Conservation (phyloP, 2,888 invertebrate species). For the Erebia aethiops region DNA sequence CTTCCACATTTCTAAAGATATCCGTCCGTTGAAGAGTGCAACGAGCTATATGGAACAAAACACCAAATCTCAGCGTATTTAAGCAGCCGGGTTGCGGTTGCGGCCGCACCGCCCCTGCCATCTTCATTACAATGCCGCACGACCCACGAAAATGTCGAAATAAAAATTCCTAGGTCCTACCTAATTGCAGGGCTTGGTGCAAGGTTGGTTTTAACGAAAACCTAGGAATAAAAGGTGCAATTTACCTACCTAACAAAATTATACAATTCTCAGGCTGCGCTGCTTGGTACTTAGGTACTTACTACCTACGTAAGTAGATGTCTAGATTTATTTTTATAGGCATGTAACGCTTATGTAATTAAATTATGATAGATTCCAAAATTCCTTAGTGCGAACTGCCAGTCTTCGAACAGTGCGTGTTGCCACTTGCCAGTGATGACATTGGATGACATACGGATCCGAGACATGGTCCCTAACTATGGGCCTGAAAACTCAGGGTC, state of each 20-base stretch:
- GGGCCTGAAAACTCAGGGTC: too few relatives aligned
- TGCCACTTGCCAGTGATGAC: too few relatives aligned
- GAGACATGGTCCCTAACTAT: too few relatives aligned
- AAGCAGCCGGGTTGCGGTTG: slow-evolving; percentile 63
- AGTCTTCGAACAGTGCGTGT: too few relatives aligned
- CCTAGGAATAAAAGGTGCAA: not conserved
- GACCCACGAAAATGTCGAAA: slow-evolving; percentile 67
- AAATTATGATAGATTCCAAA: too few relatives aligned
- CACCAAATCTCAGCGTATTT: slow-evolving; percentile 56
- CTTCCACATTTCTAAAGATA: slow-evolving; percentile 59
- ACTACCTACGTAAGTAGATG: too few relatives aligned
- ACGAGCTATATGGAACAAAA: slow-evolving; percentile 50
- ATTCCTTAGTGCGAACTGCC: too few relatives aligned
- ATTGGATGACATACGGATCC: too few relatives aligned
- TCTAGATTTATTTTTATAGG: too few relatives aligned
- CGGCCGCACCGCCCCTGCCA: slow-evolving; percentile 52
- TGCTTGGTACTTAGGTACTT: not conserved
- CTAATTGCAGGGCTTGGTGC: slow-evolving; percentile 26
- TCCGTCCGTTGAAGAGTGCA: slow-evolving; percentile 35
- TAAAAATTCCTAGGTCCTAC: slow-evolving; percentile 33
- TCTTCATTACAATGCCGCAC: slow-evolving; percentile 69
- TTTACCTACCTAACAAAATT: not conserved
- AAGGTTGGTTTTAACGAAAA: slow-evolving; percentile 27
- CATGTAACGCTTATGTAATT: too few relatives aligned
- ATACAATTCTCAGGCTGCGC: not conserved